Conservation (phyloP, 1,140 invertebrate species). For the Brachionus asplanchnoidis region DNA sequence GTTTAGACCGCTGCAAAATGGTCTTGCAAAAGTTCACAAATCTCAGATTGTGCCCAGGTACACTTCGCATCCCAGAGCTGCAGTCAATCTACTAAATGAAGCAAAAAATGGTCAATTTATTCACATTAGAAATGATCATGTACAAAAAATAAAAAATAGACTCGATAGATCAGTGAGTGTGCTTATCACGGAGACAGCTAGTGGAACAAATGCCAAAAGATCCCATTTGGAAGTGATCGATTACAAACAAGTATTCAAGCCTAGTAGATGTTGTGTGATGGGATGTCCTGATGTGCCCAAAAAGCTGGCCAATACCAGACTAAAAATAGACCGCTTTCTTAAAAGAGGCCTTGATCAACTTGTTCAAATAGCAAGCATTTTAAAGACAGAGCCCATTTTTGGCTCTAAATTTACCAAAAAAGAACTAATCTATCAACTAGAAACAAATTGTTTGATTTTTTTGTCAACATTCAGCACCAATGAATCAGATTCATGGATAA, state of each 20-base stretch:
- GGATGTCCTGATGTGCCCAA: conserved; percentile 12
- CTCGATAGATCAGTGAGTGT: neutral
- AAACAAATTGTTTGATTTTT: conserved; percentile 13
- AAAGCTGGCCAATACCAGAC: neutral
- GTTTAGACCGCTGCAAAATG: neutral
- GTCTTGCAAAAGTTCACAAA: conserved; percentile 10
- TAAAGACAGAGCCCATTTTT: conserved; percentile 32
- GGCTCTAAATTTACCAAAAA: conserved; percentile 16
- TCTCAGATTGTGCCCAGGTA: neutral
- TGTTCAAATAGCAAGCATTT: neutral
- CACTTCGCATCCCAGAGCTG: neutral
- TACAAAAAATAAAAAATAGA: conserved; percentile 18
- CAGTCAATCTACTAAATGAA: neutral
- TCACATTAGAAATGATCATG: conserved; percentile 9
- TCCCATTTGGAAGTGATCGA: conserved; percentile 22
- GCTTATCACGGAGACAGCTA: conserved; percentile 19
- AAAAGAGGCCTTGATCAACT: conserved; percentile 2
- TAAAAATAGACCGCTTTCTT: neutral
- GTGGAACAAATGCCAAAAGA: conserved; percentile 33
- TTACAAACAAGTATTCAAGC: neutral
- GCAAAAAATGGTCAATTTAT: neutral
- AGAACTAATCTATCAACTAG: conserved; percentile 32
- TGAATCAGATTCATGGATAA: conserved; percentile 29
- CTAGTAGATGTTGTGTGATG: neutral
- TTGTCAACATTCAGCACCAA: conserved; percentile 24